Evolutionary conservation across 1,140 invertebrate species (phyloP), one percentile per base, ranked within the genome.

Genomic region (Mactra quadrangularis): DNA sequence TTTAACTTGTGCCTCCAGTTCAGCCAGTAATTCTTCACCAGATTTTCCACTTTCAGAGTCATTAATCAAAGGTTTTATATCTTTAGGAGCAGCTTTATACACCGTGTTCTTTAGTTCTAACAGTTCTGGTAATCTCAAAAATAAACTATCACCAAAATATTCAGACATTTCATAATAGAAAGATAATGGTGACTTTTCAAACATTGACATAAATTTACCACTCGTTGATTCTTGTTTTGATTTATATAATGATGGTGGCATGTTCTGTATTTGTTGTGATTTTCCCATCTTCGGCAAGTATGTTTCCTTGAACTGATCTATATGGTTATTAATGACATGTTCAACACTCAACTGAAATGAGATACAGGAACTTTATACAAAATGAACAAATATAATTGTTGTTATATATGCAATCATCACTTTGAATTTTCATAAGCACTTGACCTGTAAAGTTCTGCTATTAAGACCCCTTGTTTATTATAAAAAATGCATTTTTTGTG

Each of bases 71-170:
- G 90, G 64, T 29, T 72, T 75, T 45, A 85, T 71, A n/a, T 87
- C 83, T 29, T 57, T 83, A 35, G 84, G 82, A n/a, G 84, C 64
- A 60, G 71, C 75, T 45, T 75, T 74, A 53, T 86, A 89, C 50
- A 90, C 85, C 33, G 72, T 70, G 27, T 64, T 60, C 57, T 85
- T 87, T 29, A 88, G 33, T 53, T 84, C 75, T n/a, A 74, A 71
- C 15, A 87, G 77, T 70, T 82, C 47, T 31, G 90, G 89, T 4
- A 93, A 71, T 33, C 83, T 82, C 19, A 86, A 75, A 6, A 88
- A 72, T 33, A 93, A 76, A 72, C 86, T 85, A 68, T 93, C 92
- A 45, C 92, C 92, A 89, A 93, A 93, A 83, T 89, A 90, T 52
- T 90, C 88, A 47, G 87, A 89, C 71, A 92, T 85, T 64, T 92